Percentiles rank a stretch among this genome's conserved stretches.
phyloP scores from a whole-genome alignment of 2,113 vertebrate species.

The Thryonomys swinderianus region DNA sequence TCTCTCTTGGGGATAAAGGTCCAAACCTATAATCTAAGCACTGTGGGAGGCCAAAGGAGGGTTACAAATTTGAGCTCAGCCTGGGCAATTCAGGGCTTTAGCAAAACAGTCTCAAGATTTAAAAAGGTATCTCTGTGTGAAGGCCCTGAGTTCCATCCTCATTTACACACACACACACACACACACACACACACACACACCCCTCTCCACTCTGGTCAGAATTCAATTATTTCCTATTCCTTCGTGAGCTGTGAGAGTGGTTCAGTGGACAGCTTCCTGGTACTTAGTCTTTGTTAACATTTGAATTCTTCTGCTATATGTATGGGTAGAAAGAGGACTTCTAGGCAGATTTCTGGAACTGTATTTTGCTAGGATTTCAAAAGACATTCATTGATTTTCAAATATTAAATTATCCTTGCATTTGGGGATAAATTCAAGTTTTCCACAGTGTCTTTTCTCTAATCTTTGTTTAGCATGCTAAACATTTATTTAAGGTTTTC shows the following conservation, averaged over 20 bases:
- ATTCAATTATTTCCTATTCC: not conserved
- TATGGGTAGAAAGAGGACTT: not conserved
- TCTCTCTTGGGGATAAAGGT: not conserved
- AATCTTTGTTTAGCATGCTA: not conserved
- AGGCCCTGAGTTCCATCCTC: not conserved
- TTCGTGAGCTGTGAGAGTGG: not conserved
- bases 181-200: not conserved
- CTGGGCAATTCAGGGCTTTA: not conserved
- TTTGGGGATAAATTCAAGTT: not conserved
- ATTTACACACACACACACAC: not conserved
- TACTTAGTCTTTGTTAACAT: not conserved
- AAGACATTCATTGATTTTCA: conserved; percentile 14
- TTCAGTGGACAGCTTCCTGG: not conserved
- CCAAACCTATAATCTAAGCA: not conserved
- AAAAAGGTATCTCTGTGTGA: not conserved
- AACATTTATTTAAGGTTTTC: not conserved
- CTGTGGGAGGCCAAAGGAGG: not conserved
- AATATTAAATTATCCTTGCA: not conserved
- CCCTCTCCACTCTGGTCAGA: not conserved
- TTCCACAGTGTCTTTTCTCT: not conserved
- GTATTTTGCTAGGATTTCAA: not conserved
- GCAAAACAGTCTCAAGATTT: not conserved
- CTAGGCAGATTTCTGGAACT: not conserved
- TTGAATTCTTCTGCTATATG: not conserved
- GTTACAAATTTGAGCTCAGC: not conserved